Evolutionary conservation across 2,888 invertebrate genomes (phyloP), one percentile per base, ranked within the genome.

Genomic region (Latheticus oryzae): DNA sequence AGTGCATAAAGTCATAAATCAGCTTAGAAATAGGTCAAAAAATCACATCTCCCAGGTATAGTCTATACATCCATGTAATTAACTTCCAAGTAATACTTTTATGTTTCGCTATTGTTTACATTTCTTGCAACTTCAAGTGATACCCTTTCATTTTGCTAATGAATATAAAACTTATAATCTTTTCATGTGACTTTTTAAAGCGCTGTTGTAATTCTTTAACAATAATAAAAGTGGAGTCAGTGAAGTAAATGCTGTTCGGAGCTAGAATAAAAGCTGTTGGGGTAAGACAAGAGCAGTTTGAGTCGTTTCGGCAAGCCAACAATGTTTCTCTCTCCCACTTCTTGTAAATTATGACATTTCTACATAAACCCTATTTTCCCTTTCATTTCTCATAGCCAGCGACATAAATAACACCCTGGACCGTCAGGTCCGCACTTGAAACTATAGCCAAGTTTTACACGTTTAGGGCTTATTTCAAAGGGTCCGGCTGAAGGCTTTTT

Each of bases 291-390:
- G n/a, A n/a, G 61, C 59, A 58, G 61, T 9, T 63, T 62, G 65
- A 69, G 66, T 65, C 67, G 64, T 67, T 68, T 62, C 63, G 58
- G 60, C 61, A 63, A 69, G 65, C 71, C 70, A 67, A 70, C 69
- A 69, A 69, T 68, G 63, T 65, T 32, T 57, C 62, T 62, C 60
- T 63, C 60, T 67, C 60, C 55, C 64, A 40, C 56, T 64, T 64
- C 63, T 64, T 63, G 70, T 69, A 72, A 73, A 70, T 71, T 73
- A 70, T 69, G 72, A 72, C 71, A 61, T 72, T 69, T 69, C 69
- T 68, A 67, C 70, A 69, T 73, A 73, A 73, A 72, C 71, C 73
- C 71, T 70, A 72, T 73, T 73, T 73, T 74, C 73, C 71, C 70
- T 74, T 73, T 73, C 74, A 74, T 73, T 74, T 74, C 72, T 74